Base-by-base conservation (phyloP, 2,797 vertebrate genomes). In the Chelmon rostratus region DNA sequence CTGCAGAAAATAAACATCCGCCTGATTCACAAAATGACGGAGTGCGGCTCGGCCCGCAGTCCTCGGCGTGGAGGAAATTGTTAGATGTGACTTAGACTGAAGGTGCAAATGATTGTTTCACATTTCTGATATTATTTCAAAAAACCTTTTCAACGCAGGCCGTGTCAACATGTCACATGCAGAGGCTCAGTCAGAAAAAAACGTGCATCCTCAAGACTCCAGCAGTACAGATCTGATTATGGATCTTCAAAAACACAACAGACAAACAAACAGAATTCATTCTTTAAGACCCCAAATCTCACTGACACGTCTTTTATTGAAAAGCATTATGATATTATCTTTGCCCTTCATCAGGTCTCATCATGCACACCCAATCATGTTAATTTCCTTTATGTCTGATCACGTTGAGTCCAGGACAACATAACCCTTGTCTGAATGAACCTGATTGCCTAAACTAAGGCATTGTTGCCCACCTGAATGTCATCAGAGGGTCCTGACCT, bases 11-110 rank as follows among this genome's bases (percentile, higher is more conserved):
- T 53, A 80, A 78, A 84, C 40, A 5, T 11, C 37, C 23, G 28
- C 25, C 42, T 72, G 58, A 46, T 61, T 82, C 13, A 52, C 8
- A 57, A 52, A 78, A 81, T 76, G n/a, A 81, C 28, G n/a, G n/a
- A n/a, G n/a, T n/a, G n/a, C n/a, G n/a, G n/a, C n/a, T 25, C 1
- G 1, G 6, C 12, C 37, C 57, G 42, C 63, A 70, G 66, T 59
- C 11, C 15, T 31, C 9, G 3, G 0, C 9, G n/a, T 3, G 15
- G 54, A 68, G 46, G 61, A 75, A 53, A 57, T 46, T 2, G 38
- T 76, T 12, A 3, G 31, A 37, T 16, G 18, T 31, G 50, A 19
- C 57, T 57, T 47, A 63, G 28, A 63, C 44, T 77, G 33, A 46
- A 79, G 42, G 62, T 47, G 31, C 35, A 33, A n/a, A 47, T 49